These are phyloP conservation scores for Sphecodes monilicornis DNA, from an alignment of 2,888 invertebrate genomes.

Conservation along the genomic window DNA sequence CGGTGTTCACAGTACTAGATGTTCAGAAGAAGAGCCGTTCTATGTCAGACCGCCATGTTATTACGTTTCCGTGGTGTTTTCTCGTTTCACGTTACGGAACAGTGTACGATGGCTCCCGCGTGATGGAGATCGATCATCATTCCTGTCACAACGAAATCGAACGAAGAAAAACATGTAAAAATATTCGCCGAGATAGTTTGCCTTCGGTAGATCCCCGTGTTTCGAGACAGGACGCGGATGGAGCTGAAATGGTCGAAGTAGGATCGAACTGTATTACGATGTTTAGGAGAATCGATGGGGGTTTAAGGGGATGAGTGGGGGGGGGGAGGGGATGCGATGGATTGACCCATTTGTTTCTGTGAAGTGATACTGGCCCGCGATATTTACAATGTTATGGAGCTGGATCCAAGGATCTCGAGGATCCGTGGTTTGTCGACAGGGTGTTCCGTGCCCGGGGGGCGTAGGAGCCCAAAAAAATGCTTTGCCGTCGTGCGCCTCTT, in stretches of 20 bases:
- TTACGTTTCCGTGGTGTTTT: conserved; percentile 45
- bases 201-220: conserved; percentile 57
- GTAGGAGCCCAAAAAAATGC: conserved; percentile 81
- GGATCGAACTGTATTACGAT: background rate
- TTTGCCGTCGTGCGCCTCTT: conserved; percentile 84
- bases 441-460: conserved; percentile 83
- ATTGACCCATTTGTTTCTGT: conserved; percentile 42
- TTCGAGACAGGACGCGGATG: conserved; percentile 44
- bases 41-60: conserved; percentile 22
- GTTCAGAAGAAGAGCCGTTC: background rate
- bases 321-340: conserved; percentile 7
- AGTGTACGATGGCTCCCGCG: conserved; percentile 36
- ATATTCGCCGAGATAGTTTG: conserved; percentile 20
- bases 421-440: conserved; percentile 82
- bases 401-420: conserved; percentile 54
- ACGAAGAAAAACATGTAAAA: conserved; percentile 19
- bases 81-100: conserved; percentile 46
- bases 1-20: background rate
- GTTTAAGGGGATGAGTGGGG: background rate
- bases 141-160: conserved; percentile 67
- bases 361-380: conserved; percentile 39
- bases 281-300: conserved; percentile 36
- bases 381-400: conserved; percentile 31
- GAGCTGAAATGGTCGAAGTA: background rate
- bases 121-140: conserved; percentile 47